Conservation (phyloP, 2,797 vertebrate genomes). For the Myotis daubentonii region DNA sequence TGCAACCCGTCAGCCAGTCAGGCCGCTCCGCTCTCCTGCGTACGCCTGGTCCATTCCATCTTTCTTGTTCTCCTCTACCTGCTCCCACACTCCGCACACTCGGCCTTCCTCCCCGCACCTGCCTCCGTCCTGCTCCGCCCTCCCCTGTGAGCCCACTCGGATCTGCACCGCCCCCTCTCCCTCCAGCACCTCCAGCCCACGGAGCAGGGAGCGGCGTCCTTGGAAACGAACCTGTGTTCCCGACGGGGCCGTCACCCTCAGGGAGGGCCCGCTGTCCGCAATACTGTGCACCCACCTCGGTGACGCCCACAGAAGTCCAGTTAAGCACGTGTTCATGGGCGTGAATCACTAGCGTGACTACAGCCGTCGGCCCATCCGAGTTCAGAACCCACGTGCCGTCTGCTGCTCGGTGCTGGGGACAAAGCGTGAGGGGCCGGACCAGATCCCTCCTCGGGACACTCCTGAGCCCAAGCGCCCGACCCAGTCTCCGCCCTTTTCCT, state of each 20-base stretch:
- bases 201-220: no score
- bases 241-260: no score
- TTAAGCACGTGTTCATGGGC: not conserved
- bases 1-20: not conserved
- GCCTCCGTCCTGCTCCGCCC: not conserved
- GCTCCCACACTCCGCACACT: not conserved
- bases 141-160: no score
- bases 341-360: not conserved
- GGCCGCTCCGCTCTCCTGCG: not conserved
- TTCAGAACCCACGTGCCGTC: not conserved
- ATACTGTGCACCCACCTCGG: not conserved
- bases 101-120: not conserved
- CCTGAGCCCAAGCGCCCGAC: not conserved
- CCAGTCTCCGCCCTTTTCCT: not conserved
- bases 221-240: no score
- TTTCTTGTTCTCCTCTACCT: not conserved
- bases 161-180: not conserved
- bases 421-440: not conserved
- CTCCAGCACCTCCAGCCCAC: no score
- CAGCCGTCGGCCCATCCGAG: not conserved
- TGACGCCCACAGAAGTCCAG: not conserved
- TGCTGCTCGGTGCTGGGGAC: not conserved
- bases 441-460: not conserved
- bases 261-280: not conserved
- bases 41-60: no score